These are phyloP conservation scores for Monomorium pharaonis DNA, from an alignment of 1,140 invertebrate genomes.

Conservation along the genomic window DNA sequence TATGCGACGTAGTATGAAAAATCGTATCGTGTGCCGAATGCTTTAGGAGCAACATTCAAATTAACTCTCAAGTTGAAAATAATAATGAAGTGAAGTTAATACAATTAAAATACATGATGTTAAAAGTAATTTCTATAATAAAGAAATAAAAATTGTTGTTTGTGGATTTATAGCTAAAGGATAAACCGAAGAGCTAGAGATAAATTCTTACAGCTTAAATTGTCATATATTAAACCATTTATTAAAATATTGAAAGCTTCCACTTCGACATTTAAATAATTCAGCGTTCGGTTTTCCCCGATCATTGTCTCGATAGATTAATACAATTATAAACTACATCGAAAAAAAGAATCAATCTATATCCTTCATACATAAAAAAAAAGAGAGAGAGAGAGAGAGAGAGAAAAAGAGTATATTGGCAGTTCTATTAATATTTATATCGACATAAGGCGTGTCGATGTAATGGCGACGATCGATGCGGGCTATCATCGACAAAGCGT, in stretches of 20 bases:
- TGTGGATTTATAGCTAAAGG: not conserved
- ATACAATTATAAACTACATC: too few species aligned
- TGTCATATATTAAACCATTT: not conserved
- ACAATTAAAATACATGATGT: too few species aligned
- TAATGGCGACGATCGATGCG: not conserved
- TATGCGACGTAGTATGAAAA: too few species aligned
- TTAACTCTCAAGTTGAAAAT: too few species aligned
- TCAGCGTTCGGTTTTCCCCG: not conserved
- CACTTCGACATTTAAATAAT: not conserved
- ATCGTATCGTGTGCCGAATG: too few species aligned
- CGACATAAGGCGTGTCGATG: not conserved
- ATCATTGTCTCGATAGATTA: too few species aligned
- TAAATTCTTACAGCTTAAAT: not conserved
- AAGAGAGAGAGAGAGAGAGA: not conserved
- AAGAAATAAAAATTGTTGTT: not conserved
- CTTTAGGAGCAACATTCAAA: too few species aligned
- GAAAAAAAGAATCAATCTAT: not conserved
- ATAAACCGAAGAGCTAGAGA: not conserved
- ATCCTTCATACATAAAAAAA: not conserved
- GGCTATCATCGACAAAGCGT: not conserved
- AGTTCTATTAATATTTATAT: constrained; percentile 2
- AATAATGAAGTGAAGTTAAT: too few species aligned
- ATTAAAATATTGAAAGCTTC: not conserved
- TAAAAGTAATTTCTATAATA: too few species aligned
- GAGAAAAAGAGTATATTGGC: not conserved